Base-by-base conservation (phyloP, 2,797 vertebrate genomes). In the Crenichthys baileyi region DNA sequence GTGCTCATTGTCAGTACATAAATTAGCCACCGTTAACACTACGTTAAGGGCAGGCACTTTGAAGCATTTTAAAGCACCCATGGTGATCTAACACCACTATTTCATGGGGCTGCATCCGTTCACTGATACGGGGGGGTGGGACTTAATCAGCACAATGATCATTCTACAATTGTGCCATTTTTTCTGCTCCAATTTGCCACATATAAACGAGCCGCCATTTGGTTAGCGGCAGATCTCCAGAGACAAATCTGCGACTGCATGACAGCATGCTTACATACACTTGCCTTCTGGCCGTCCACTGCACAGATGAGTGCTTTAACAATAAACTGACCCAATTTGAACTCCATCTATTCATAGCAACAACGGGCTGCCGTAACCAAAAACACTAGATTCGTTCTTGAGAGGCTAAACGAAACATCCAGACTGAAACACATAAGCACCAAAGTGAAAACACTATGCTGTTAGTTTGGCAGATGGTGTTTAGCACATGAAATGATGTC, bases 241-340 rank as follows among this genome's bases (percentile, higher is more conserved):
- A 95, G 91, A 94, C 89, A 85, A 93, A 90, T 91, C 85, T 90
- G 85, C 83, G 86, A 92, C 89, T 90, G 85, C 93, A 94, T 95
- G 93, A 92, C 92, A 90, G 91, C 92, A 93, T 91, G 91, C 93
- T 93, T 93, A 93, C 93, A 93, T 92, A 90, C 91, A 87, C 88
- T 93, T 63, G 86, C 94, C 95, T 95, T 93, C 92, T 95, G 94
- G 95, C 91, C 76, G 91, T 79, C 84, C 87, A 83, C 87, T 89
- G 90, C 92, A 94, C 95, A 93, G 94, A 93, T 94, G 92, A 95
- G 89, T 93, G 95, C 93, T 89, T 93, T 92, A 85, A 93, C 92
- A 80, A 95, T 93, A 93, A 94, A 94, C 91, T 94, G 94, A 94
- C 95, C 95, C 91, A 95, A 91, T 95, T 96, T 91, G 70, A 90